Conservation (phyloP, 2,888 invertebrate genomes). For the Morpho deidamia region DNA sequence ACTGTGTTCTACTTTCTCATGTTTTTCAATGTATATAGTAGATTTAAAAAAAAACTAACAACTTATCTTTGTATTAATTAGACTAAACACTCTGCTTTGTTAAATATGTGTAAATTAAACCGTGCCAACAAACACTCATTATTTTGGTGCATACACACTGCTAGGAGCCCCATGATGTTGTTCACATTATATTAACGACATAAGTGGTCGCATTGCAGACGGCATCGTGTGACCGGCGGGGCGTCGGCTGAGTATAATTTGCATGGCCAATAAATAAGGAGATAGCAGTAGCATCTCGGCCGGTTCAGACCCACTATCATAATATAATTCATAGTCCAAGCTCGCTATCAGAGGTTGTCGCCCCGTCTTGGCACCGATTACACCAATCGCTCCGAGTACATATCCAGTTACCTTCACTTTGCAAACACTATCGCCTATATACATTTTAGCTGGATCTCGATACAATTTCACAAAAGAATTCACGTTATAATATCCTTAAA, state of each 20-base stretch:
- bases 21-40: too few species aligned
- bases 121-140: constrained; percentile 2
- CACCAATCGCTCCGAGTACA: constrained; percentile 30
- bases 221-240: constrained; percentile 37
- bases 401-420: constrained; percentile 30
- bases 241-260: constrained; percentile 47
- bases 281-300: constrained; percentile 48
- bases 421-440: constrained; percentile 12
- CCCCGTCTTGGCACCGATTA: constrained; percentile 61
- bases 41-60: too few species aligned
- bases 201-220: constrained; percentile 28
- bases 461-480: not conserved
- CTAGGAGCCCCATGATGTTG: constrained; percentile 4
- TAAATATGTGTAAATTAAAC: not conserved
- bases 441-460: not conserved
- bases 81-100: not conserved
- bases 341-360: constrained; percentile 66
- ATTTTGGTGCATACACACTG: not conserved
- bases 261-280: constrained; percentile 63
- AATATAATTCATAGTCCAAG: constrained; percentile 27
- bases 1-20: too few species aligned
- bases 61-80: too few species aligned
- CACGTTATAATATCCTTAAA: not conserved
- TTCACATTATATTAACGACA: constrained; percentile 23
- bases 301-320: constrained; percentile 40